A percentile compares a stretch with the other conserved stretches of the same genome.
phyloP scores from a whole-genome alignment of 2,113 vertebrate species.

The Aspidoscelis tigris region DNA sequence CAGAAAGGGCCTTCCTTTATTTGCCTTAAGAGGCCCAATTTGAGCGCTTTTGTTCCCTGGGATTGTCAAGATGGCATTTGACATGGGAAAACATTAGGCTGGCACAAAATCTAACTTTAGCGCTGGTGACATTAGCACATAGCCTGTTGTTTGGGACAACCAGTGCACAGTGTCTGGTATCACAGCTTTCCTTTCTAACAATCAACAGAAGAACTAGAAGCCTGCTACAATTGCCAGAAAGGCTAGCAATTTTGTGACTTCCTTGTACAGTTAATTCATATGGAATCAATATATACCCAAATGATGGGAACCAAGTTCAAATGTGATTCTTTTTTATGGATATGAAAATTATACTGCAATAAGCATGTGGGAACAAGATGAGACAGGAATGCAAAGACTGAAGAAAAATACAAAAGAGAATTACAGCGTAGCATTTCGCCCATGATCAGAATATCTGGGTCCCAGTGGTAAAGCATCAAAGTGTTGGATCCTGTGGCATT shows the following conservation, averaged over 20 bases:
- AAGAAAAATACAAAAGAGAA: not conserved
- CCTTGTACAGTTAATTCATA: not conserved
- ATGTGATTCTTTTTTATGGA: slow-evolving; percentile 2
- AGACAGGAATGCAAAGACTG: not conserved
- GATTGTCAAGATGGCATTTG: no score
- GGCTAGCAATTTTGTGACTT: not conserved
- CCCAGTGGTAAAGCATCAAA: not conserved
- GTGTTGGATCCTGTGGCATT: not conserved
- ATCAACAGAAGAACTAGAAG: no score
- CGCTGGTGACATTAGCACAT: no score
- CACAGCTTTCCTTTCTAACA: no score
- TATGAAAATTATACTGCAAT: not conserved
- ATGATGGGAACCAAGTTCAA: slow-evolving; percentile 3
- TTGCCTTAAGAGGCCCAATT: no score
- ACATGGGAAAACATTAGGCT: no score
- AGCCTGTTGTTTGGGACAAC: no score
- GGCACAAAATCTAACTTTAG: no score
- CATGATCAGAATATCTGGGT: not conserved
- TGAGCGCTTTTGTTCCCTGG: no score
- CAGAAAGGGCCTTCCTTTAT: no score
- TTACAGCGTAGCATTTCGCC: not conserved
- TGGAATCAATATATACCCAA: slow-evolving; percentile 7
- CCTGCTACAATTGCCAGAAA: no score
- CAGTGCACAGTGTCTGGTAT: no score
- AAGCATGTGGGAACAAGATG: slow-evolving; percentile 18